phyloP scores from a whole-genome alignment of 2,113 vertebrate genomes.

The Rhinichthys klamathensis region DNA sequence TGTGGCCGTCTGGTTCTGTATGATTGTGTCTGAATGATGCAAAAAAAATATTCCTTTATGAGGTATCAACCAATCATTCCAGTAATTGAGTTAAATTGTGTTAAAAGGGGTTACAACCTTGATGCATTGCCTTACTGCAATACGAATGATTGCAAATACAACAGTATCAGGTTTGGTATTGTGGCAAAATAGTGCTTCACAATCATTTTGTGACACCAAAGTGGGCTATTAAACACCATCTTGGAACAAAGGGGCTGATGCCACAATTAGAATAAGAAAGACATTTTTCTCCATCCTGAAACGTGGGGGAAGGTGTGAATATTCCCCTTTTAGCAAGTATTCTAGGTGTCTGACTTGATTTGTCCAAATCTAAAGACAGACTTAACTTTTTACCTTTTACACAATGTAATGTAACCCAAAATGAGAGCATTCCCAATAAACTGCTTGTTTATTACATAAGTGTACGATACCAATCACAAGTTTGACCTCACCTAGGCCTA shows the following conservation, averaged over 20 bases:
- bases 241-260: conserved; percentile 18
- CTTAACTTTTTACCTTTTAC: background rate
- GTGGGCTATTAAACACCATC: background rate
- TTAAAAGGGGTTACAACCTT: background rate
- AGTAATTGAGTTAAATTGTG: background rate
- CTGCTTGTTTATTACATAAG: background rate
- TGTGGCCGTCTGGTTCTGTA: conserved; percentile 65
- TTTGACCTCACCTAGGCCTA: background rate
- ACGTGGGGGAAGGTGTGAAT: conserved; percentile 26
- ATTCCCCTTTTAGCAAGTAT: background rate
- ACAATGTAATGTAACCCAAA: background rate
- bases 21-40: conserved; percentile 50
- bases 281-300: background rate
- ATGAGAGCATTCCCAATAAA: background rate
- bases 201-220: conserved; percentile 3
- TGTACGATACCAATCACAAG: background rate
- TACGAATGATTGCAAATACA: background rate
- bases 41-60: background rate
- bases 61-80: background rate
- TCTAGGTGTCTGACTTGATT: conserved; percentile 10
- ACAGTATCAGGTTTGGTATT: background rate
- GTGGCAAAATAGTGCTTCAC: conserved; percentile 24
- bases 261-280: conserved; percentile 47
- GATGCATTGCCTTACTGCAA: background rate
- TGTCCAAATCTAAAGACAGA: background rate